Evolutionary conservation across 2,888 invertebrate genomes (phyloP).

Genomic region (Folsomia candida): DNA sequence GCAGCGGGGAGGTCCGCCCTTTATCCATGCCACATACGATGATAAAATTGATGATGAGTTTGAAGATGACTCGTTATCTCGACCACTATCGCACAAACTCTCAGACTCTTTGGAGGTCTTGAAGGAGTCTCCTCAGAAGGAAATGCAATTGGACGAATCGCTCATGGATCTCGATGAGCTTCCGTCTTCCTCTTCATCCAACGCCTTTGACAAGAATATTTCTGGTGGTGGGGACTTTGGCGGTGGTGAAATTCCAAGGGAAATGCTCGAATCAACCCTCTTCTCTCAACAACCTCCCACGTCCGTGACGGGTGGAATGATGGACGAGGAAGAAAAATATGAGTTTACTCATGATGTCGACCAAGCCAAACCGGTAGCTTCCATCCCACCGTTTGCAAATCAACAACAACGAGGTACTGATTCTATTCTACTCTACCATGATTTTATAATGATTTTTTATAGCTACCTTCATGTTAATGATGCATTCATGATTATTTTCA

Average conservation of each 20-base stretch:
- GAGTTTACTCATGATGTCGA: slow-evolving; percentile 23
- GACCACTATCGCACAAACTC: slow-evolving; percentile 40
- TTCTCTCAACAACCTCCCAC: slow-evolving; percentile 42
- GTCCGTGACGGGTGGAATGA: slow-evolving; percentile 31
- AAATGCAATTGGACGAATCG: slow-evolving; percentile 44
- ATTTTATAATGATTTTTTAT: too few relatives aligned
- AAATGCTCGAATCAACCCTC: slow-evolving; percentile 40
- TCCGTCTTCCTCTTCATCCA: slow-evolving; percentile 46
- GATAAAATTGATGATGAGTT: slow-evolving; percentile 44
- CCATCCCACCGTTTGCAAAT: slow-evolving; percentile 40
- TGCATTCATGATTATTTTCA: too few relatives aligned
- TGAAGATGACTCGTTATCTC: slow-evolving; percentile 46
- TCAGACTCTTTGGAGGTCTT: slow-evolving; percentile 48
- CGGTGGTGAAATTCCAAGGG: slow-evolving; percentile 33
- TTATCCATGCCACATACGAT: slow-evolving; percentile 34
- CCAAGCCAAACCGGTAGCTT: slow-evolving; percentile 34
- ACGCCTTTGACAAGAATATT: slow-evolving; percentile 42
- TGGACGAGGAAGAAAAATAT: slow-evolving; percentile 31
- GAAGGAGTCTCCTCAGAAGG: slow-evolving; percentile 47
- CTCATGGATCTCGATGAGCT: slow-evolving; percentile 49
- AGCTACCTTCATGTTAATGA: slow-evolving; percentile 45
- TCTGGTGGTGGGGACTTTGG: slow-evolving; percentile 41
- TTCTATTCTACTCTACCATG: too few relatives aligned
- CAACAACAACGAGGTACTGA: slow-evolving; percentile 24
- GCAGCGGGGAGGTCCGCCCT: slow-evolving; percentile 2